Conservation (phyloP, 2,113 vertebrate genomes). For the Phyllopteryx taeniolatus region DNA sequence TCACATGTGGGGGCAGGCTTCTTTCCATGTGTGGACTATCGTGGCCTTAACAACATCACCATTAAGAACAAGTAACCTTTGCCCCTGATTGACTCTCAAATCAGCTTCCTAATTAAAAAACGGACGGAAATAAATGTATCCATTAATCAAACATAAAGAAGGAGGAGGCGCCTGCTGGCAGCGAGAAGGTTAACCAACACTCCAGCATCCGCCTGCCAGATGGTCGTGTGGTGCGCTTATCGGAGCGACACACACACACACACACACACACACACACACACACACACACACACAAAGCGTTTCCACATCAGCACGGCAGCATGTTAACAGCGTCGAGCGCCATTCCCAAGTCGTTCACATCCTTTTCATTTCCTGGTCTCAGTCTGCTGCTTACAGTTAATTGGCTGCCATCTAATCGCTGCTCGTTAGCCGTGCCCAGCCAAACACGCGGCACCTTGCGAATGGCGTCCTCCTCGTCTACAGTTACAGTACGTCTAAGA, state of each 20-base stretch:
- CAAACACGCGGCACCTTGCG: conserved; percentile 57
- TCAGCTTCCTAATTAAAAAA: not conserved
- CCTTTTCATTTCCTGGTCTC: conserved; percentile 57
- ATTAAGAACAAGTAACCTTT: too few species aligned
- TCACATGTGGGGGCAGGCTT: too few species aligned
- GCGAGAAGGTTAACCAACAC: conserved; percentile 62
- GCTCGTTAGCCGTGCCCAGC: conserved; percentile 68
- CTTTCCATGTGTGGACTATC: too few species aligned
- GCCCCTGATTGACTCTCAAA: too few species aligned
- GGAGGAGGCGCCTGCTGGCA: conserved; percentile 18
- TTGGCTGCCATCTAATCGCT: conserved; percentile 74
- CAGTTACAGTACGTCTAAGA: conserved; percentile 15
- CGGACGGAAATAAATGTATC: not conserved
- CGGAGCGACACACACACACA: conserved; percentile 49
- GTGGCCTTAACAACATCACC: too few species aligned
- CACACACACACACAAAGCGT: conserved; percentile 18
- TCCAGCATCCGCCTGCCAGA: conserved; percentile 69
- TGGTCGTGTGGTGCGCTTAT: conserved; percentile 70
- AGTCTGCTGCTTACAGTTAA: conserved; percentile 72
- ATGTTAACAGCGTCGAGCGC: conserved; percentile 28
- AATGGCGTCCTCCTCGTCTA: conserved; percentile 32
- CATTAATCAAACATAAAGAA: not conserved
- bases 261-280: conserved; percentile 19
- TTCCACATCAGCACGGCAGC: conserved; percentile 23
- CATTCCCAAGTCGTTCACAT: conserved; percentile 51